These are phyloP conservation scores for Papilio polyxenes DNA, from an alignment of 1,140 invertebrate genomes.

Conservation along the genomic window DNA sequence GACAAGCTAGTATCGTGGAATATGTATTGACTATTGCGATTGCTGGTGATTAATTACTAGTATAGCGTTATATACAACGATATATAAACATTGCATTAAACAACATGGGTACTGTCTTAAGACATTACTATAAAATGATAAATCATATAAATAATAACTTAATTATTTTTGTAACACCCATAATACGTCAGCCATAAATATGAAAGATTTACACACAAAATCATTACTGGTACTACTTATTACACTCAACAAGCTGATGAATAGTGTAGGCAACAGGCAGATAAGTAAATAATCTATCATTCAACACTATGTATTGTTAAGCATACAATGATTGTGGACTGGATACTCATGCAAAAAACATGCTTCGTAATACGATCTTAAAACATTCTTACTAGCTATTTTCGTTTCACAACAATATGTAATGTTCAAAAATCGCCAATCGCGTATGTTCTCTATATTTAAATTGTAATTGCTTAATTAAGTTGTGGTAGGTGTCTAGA, in stretches of 20 bases:
- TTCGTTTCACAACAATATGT: neutral
- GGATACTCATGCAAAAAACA: neutral
- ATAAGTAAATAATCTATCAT: neutral
- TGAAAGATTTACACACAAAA: constrained; percentile 21
- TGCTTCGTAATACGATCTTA: neutral
- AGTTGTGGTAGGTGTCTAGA: no score
- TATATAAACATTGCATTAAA: no score
- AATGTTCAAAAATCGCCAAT: neutral
- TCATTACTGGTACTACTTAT: constrained; percentile 16
- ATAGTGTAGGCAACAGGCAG: constrained; percentile 26
- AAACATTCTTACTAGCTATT: neutral
- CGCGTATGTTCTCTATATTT: neutral
- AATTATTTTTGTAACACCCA: no score
- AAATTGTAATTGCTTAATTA: neutral
- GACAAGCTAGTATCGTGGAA: no score
- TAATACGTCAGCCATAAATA: neutral
- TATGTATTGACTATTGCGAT: no score
- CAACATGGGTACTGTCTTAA: no score
- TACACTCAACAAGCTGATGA: constrained; percentile 16
- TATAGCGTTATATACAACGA: no score
- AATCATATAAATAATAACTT: no score
- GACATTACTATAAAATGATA: no score
- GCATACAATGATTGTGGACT: neutral
- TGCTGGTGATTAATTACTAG: no score
- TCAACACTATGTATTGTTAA: neutral